These are phyloP conservation scores for Peromyscus melanophrys DNA, from an alignment of 2,797 vertebrate species.

Conservation along the genomic window DNA sequence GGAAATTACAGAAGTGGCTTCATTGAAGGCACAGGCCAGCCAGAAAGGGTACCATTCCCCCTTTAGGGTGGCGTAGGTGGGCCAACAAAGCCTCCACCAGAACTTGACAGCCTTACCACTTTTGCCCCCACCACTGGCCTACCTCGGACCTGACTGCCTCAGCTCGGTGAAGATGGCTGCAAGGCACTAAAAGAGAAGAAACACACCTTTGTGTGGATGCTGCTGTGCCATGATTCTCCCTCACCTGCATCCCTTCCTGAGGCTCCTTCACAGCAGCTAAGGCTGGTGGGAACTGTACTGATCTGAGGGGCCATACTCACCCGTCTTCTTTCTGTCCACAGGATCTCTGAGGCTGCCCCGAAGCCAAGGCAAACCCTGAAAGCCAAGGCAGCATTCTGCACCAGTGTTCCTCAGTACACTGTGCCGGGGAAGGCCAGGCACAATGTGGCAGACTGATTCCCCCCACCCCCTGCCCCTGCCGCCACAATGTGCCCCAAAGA, in stretches of 20 bases:
- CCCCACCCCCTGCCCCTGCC: no score
- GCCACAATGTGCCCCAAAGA: not conserved
- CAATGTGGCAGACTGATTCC: conserved; percentile 72
- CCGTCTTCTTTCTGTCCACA: conserved; percentile 78
- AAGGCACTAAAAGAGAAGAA: not conserved
- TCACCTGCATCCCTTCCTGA: not conserved
- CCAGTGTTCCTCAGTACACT: conserved; percentile 57
- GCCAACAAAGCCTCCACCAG: no score
- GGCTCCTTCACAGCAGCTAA: not conserved
- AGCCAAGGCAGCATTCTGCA: conserved; percentile 79
- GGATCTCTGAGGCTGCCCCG: conserved; percentile 84
- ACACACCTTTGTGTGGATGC: not conserved
- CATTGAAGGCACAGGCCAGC: not conserved
- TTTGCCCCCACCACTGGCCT: not conserved
- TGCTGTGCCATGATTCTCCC: not conserved
- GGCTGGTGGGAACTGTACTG: rapidly evolving
- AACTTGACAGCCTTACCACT: no score
- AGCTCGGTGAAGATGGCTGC: rapidly evolving
- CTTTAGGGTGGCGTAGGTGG: rapidly evolving
- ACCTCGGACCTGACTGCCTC: not conserved
- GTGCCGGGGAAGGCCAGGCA: conserved; percentile 69
- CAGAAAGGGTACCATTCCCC: not conserved
- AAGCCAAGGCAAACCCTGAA: conserved; percentile 80
- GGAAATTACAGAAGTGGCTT: not conserved
- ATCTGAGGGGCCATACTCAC: not conserved